A percentile compares a stretch with the other conserved stretches of the same genome.
These are phyloP conservation scores for Agrypnia vestita DNA, from an alignment of 1,140 invertebrate species.

Conservation along the genomic window DNA sequence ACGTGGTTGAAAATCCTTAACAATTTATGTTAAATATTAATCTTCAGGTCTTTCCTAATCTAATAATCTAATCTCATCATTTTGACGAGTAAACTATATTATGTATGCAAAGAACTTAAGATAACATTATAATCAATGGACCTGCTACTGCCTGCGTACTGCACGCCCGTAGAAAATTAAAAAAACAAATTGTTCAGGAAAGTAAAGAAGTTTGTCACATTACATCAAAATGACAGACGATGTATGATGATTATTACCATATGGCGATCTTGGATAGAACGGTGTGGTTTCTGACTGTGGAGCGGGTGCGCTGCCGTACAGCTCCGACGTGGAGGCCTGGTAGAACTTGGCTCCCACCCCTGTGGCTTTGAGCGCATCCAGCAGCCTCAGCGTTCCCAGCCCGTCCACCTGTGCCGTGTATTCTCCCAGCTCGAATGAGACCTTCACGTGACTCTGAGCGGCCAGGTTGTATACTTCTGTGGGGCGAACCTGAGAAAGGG, in stretches of 20 bases:
- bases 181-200: too few species aligned
- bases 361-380: constrained; percentile 97
- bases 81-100: too few species aligned
- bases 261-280: constrained; percentile 99
- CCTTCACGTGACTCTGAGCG: constrained; percentile 99
- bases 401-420: constrained; percentile 99
- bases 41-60: too few species aligned
- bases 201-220: too few species aligned
- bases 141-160: too few species aligned
- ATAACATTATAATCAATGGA: too few species aligned
- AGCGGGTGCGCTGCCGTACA: constrained; percentile 98
- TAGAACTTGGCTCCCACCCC: constrained; percentile 92
- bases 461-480: constrained; percentile 99
- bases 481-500: constrained; percentile 80
- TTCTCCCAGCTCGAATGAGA: constrained; percentile 97
- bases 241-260: constrained; percentile 80
- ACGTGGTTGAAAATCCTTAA: too few species aligned
- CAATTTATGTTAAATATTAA: too few species aligned
- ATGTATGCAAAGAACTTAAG: neutral
- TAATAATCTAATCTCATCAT: too few species aligned
- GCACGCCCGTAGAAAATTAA: too few species aligned
- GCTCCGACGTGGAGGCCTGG: constrained; percentile 98
- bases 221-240: too few species aligned
- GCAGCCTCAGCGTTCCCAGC: constrained; percentile 93
- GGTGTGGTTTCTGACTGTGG: constrained; percentile 98